These are phyloP conservation scores for Orycteropus afer DNA, from an alignment of 2,113 vertebrate species.

Conservation along the genomic window DNA sequence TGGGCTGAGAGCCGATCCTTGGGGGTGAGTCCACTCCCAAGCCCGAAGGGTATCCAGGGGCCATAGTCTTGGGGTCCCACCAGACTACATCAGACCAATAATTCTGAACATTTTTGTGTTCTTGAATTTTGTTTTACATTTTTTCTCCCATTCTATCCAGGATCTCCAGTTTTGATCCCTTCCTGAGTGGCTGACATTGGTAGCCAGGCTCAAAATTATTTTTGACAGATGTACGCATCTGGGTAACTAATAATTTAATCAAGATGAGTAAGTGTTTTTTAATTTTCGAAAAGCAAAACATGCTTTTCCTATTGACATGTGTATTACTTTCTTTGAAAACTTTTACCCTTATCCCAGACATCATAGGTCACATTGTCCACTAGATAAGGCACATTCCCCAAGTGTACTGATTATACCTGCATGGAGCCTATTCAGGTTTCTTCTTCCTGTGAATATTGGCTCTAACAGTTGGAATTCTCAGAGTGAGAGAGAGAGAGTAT, in stretches of 20 bases:
- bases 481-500: background rate
- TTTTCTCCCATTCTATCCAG: too few relatives aligned
- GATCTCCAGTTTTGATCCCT: too few relatives aligned
- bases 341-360: background rate
- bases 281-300: background rate
- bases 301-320: background rate
- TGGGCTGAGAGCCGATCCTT: too few relatives aligned
- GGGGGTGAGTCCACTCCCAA: too few relatives aligned
- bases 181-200: too few relatives aligned
- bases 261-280: constrained; percentile 7
- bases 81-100: too few relatives aligned
- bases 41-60: too few relatives aligned
- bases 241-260: background rate
- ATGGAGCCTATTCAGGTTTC: background rate
- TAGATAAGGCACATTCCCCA: background rate
- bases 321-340: background rate
- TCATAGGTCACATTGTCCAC: background rate
- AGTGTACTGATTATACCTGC: background rate
- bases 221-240: background rate
- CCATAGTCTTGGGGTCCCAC: too few relatives aligned
- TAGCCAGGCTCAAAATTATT: too few relatives aligned
- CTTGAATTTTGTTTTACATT: too few relatives aligned
- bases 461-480: background rate
- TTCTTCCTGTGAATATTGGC: background rate
- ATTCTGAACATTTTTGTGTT: too few relatives aligned